A percentile compares a stretch with the other conserved stretches of the same genome.
Conservation (phyloP, 2,888 invertebrate genomes). For the Harpalus rubripes region DNA sequence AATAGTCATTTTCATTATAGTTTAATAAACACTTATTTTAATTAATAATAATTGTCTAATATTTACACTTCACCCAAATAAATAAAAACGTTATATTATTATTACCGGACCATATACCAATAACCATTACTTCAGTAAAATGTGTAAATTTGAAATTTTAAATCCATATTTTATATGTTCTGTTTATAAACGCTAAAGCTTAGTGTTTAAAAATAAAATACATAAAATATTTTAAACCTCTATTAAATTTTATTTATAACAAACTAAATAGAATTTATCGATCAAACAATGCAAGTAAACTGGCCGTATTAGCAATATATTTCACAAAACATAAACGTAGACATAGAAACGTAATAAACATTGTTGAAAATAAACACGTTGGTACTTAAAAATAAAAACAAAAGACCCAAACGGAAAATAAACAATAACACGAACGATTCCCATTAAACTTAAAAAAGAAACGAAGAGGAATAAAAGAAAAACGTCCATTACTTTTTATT, state of each 20-base stretch:
- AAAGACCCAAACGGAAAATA: constrained; percentile 41
- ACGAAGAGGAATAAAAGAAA: constrained; percentile 28
- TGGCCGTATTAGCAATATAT: constrained; percentile 23
- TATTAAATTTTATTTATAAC: constrained; percentile 18
- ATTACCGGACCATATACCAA: too few relatives aligned
- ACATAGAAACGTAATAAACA: constrained; percentile 21
- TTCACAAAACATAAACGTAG: constrained; percentile 31
- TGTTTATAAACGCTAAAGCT: not conserved
- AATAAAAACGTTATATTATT: too few relatives aligned
- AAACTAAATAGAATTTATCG: constrained; percentile 12
- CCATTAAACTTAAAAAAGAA: constrained; percentile 54
- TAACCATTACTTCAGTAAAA: too few relatives aligned
- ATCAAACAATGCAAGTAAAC: constrained; percentile 16
- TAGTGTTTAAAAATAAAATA: not conserved
- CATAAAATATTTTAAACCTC: not conserved
- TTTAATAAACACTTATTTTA: too few relatives aligned
- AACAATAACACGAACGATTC: constrained; percentile 54
- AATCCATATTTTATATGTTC: not conserved
- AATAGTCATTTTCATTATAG: too few relatives aligned
- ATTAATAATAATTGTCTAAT: too few relatives aligned
- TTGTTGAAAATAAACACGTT: constrained; percentile 41
- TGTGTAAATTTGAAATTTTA: not conserved
- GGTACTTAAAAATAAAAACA: constrained; percentile 52
- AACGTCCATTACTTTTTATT: constrained; percentile 57
- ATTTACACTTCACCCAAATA: too few relatives aligned